These are phyloP conservation scores for Chesias legatella DNA, from an alignment of 2,888 invertebrate genomes.

Conservation along the genomic window DNA sequence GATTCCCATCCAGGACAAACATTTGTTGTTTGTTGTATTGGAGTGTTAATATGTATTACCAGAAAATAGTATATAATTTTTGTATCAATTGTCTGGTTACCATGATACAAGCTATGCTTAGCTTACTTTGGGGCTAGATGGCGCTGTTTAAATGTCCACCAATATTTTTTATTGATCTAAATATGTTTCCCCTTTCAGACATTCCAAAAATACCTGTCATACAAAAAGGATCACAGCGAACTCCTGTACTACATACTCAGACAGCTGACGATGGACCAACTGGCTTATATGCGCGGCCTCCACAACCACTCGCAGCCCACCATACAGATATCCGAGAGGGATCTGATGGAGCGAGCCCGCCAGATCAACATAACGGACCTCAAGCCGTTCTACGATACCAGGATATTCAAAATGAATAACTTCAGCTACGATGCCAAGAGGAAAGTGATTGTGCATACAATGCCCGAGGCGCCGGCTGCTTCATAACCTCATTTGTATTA, in stretches of 20 bases:
- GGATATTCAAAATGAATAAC: constrained; percentile 92
- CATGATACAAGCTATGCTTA: too few species aligned
- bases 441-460: constrained; percentile 91
- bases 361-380: constrained; percentile 94
- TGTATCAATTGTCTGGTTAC: too few species aligned
- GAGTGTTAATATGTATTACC: too few species aligned
- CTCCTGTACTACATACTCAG: constrained; percentile 96
- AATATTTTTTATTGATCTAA: too few species aligned
- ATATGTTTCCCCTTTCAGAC: constrained; percentile 86
- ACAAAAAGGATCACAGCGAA: constrained; percentile 97
- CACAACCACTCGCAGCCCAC: constrained; percentile 84
- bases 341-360: constrained; percentile 86
- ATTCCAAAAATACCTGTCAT: constrained; percentile 95
- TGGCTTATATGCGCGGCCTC: constrained; percentile 88
- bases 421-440: constrained; percentile 91
- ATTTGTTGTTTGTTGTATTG: too few species aligned
- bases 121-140: too few species aligned
- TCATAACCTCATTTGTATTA: constrained; percentile 28
- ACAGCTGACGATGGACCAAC: constrained; percentile 94
- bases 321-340: constrained; percentile 90
- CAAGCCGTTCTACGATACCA: constrained; percentile 94
- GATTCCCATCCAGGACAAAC: too few species aligned
- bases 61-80: too few species aligned
- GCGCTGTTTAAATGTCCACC: too few species aligned
- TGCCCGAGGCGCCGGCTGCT: constrained; percentile 79